A percentile compares a stretch with the other conserved stretches of the same genome.
phyloP scores from a whole-genome alignment of 2,113 vertebrate genomes.

The Podarcis muralis region DNA sequence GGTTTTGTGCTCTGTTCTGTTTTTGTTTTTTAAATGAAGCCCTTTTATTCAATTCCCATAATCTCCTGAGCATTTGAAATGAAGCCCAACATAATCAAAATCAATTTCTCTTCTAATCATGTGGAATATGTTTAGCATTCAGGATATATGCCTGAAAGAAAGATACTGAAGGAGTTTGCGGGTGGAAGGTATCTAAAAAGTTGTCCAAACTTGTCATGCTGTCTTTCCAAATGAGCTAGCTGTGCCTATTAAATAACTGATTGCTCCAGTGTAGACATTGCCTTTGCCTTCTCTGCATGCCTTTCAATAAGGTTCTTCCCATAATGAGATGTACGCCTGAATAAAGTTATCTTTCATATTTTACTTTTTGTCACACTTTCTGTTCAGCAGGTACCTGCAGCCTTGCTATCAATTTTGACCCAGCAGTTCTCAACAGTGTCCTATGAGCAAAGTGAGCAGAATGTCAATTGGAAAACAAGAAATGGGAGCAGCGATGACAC shows the following conservation, averaged over 20 bases:
- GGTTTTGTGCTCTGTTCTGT: slow-evolving; percentile 20
- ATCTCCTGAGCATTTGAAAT: slow-evolving; percentile 53
- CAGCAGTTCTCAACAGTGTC: not conserved
- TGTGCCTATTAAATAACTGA: rapidly evolving
- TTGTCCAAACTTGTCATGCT: slow-evolving; percentile 4
- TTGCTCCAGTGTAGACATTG: not conserved
- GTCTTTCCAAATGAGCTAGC: slow-evolving; percentile 40
- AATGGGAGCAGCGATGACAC: rapidly evolving
- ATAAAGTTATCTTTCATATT: slow-evolving; percentile 13
- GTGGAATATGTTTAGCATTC: slow-evolving; percentile 17
- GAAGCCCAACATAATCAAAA: slow-evolving; percentile 59
- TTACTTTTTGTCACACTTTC: not conserved
- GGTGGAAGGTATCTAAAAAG: not conserved
- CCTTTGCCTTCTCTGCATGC: slow-evolving; percentile 1
- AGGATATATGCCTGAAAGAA: not conserved
- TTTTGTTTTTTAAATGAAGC: slow-evolving; percentile 52
- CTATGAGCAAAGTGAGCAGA: rapidly evolving
- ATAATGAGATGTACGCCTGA: not conserved
- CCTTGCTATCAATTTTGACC: not conserved
- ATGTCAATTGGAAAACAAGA: not conserved
- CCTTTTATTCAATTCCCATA: slow-evolving; percentile 57
- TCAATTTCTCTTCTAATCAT: slow-evolving; percentile 49
- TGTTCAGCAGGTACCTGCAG: not conserved
- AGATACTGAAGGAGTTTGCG: not conserved
- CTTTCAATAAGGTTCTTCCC: slow-evolving; percentile 29